A percentile compares a stretch with the other conserved stretches of the same genome.
Conservation (phyloP, 92 coral and sea anemone species). For the Meandrina meandrites region DNA sequence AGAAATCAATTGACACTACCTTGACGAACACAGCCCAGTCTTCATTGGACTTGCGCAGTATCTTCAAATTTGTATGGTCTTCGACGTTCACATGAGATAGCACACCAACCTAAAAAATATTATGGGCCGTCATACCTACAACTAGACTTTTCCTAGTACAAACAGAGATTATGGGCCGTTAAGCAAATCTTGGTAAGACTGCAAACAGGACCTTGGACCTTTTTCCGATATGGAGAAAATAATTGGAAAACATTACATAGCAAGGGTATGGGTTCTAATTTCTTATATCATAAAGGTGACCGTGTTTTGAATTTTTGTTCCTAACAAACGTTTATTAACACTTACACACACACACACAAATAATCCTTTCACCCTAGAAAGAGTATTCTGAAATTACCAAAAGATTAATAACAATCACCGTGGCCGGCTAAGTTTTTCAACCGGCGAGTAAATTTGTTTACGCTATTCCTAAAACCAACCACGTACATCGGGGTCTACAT, state of each 20-base stretch:
- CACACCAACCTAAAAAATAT: constrained; percentile 22
- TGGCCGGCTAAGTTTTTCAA: background rate
- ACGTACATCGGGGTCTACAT: too few species aligned
- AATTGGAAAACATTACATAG: too few species aligned
- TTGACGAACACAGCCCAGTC: constrained; percentile 31
- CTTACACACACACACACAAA: background rate
- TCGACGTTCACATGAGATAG: constrained; percentile 37
- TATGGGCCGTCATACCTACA: background rate
- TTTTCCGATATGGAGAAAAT: too few species aligned
- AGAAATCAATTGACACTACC: background rate
- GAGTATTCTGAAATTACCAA: too few species aligned
- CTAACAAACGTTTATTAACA: background rate
- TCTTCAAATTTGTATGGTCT: constrained; percentile 28
- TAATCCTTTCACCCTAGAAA: too few species aligned
- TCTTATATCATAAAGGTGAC: background rate
- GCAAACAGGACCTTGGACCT: background rate
- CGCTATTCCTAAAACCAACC: background rate
- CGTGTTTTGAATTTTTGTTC: background rate
- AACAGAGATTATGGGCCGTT: too few species aligned
- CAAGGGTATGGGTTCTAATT: background rate
- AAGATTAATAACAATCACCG: background rate
- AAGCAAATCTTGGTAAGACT: background rate
- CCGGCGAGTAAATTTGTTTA: background rate
- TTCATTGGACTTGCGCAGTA: constrained; percentile 43
- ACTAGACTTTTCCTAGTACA: background rate